phyloP scores from a whole-genome alignment of 2,888 invertebrate genomes.

The Adelognathus sp. region DNA sequence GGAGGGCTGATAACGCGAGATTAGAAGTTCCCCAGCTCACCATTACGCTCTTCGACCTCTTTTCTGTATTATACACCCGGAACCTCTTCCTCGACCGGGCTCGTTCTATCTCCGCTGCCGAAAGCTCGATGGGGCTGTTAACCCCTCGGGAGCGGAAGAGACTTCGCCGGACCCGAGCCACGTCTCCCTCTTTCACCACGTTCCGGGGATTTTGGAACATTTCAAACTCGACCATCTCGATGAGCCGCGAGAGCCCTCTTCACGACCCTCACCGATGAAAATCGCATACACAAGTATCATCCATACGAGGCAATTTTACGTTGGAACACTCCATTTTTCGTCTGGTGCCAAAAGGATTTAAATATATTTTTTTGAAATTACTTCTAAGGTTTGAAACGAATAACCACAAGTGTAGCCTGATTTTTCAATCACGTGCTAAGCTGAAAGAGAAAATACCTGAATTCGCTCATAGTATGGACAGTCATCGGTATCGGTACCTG shows the following conservation, averaged over 20 bases:
- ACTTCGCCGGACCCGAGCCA: constrained; percentile 9
- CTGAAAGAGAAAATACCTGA: too few relatives aligned
- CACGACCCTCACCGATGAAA: neutral
- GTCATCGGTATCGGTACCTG: too few relatives aligned
- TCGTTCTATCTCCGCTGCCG: constrained; percentile 12
- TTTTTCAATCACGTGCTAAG: too few relatives aligned
- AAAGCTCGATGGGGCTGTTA: constrained; percentile 3
- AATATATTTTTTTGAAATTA: too few relatives aligned
- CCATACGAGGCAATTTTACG: neutral
- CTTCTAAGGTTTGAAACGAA: too few relatives aligned
- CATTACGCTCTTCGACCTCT: constrained; percentile 41
- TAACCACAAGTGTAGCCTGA: too few relatives aligned
- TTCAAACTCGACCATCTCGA: constrained; percentile 17
- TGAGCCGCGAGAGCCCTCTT: neutral
- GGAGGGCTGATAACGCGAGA: constrained; percentile 54
- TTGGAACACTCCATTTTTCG: too few relatives aligned
- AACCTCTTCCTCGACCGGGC: neutral
- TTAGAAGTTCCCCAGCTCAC: constrained; percentile 51
- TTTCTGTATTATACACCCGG: neutral
- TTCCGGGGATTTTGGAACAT: constrained; percentile 36
- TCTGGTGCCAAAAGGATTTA: too few relatives aligned
- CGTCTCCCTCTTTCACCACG: constrained; percentile 18
- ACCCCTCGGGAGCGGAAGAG: constrained; percentile 16
- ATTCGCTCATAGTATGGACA: too few relatives aligned
- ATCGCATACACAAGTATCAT: neutral